phyloP scores from a whole-genome alignment of 2,113 vertebrate genomes.

The Heterochromis multidens region DNA sequence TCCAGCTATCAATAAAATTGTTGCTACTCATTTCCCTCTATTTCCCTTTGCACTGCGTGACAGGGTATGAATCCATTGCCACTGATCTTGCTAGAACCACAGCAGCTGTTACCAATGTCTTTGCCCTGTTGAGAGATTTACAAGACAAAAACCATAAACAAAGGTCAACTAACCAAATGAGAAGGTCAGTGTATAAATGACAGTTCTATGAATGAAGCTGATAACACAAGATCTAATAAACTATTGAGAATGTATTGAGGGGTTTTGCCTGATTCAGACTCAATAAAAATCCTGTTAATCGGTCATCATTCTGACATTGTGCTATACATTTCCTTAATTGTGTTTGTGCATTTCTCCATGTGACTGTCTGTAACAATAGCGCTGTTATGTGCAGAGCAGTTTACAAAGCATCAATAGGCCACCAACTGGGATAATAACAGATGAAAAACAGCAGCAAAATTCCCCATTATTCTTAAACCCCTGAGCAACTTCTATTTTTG shows the following conservation, averaged over 20 bases:
- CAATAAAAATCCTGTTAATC: not conserved
- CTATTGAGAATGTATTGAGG: not conserved
- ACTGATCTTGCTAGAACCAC: not conserved
- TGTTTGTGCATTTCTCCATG: slow-evolving; percentile 18
- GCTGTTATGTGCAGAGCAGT: slow-evolving; percentile 4
- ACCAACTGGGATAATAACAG: slow-evolving; percentile 54
- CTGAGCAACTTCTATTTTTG: slow-evolving; percentile 29
- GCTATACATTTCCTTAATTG: not conserved
- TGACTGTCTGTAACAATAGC: not conserved
- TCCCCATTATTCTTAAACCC: slow-evolving; percentile 21
- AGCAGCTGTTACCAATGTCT: not conserved
- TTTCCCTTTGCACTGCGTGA: not conserved
- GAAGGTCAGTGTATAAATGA: not conserved
- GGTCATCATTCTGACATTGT: not conserved
- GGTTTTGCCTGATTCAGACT: not conserved
- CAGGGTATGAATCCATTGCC: not conserved
- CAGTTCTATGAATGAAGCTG: not conserved
- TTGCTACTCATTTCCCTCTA: not conserved
- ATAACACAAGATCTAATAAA: not conserved
- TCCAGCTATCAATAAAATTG: not conserved
- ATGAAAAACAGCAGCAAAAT: slow-evolving; percentile 39
- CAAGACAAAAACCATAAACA: not conserved
- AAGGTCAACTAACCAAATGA: not conserved
- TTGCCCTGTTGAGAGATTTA: not conserved
- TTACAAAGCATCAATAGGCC: slow-evolving; percentile 48